Conservation (phyloP, 1,140 invertebrate genomes). For the Mamestra configurata region DNA sequence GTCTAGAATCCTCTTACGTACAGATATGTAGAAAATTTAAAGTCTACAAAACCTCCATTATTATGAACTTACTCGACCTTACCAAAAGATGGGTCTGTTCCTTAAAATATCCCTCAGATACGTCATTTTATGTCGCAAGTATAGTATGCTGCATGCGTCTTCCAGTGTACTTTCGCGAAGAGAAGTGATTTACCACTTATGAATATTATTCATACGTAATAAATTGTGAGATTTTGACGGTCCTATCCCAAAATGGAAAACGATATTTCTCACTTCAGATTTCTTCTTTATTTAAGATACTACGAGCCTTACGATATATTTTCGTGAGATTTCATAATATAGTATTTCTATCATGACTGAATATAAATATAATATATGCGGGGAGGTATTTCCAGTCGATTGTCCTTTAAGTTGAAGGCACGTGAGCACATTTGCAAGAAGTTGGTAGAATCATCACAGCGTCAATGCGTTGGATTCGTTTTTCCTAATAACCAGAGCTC, state of each 20-base stretch:
- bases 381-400: not conserved
- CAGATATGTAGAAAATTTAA: too few relatives aligned
- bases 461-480: too few relatives aligned
- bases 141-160: not conserved
- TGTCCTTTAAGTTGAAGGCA: too few relatives aligned
- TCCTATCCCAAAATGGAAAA: slow-evolving; percentile 41
- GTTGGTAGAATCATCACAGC: too few relatives aligned
- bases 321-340: not conserved
- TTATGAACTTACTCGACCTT: too few relatives aligned
- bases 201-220: slow-evolving; percentile 48
- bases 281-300: slow-evolving; percentile 28
- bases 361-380: not conserved
- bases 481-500: too few relatives aligned
- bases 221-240: slow-evolving; percentile 51
- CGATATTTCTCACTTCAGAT: slow-evolving; percentile 43
- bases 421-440: too few relatives aligned
- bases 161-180: slow-evolving; percentile 16
- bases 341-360: too few relatives aligned
- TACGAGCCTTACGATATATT: slow-evolving; percentile 19
- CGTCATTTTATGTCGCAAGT: not conserved
- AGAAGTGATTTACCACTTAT: slow-evolving; percentile 46
- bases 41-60: too few relatives aligned
- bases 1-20: too few relatives aligned
- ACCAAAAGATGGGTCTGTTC: too few relatives aligned
- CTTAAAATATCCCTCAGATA: not conserved